Evolutionary conservation across 2,113 vertebrate genomes (phyloP).

Genomic region (Ploceus nigricollis): DNA sequence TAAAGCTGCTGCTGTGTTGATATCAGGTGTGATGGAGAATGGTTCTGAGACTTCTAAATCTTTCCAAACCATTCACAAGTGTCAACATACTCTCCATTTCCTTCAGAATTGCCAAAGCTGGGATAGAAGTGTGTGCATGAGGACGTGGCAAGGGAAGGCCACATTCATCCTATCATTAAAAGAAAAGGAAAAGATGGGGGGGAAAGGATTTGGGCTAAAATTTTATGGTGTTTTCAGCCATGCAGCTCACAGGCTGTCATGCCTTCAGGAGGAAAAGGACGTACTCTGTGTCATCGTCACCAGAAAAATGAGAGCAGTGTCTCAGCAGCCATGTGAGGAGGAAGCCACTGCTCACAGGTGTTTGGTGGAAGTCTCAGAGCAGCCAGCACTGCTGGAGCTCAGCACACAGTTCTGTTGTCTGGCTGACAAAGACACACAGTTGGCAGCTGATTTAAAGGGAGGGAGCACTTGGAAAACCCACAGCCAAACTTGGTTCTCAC

Average conservation of each 20-base stretch:
- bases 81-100: background rate
- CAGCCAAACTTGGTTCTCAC: background rate
- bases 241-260: background rate
- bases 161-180: background rate
- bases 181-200: background rate
- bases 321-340: background rate
- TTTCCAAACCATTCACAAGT: background rate
- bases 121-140: background rate
- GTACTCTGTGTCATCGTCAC: background rate
- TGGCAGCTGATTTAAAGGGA: background rate
- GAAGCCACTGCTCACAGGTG: background rate
- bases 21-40: background rate
- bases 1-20: background rate
- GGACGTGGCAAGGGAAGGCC: background rate
- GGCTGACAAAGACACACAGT: background rate
- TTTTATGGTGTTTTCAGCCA: background rate
- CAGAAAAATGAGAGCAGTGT: background rate
- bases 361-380: background rate
- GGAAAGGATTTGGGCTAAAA: background rate
- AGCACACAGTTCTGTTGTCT: background rate
- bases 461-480: background rate
- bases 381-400: background rate
- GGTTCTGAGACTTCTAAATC: background rate
- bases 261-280: background rate
- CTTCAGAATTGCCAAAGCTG: background rate